Conservation (phyloP, 1,140 invertebrate species). For the Helicoverpa armigera region DNA sequence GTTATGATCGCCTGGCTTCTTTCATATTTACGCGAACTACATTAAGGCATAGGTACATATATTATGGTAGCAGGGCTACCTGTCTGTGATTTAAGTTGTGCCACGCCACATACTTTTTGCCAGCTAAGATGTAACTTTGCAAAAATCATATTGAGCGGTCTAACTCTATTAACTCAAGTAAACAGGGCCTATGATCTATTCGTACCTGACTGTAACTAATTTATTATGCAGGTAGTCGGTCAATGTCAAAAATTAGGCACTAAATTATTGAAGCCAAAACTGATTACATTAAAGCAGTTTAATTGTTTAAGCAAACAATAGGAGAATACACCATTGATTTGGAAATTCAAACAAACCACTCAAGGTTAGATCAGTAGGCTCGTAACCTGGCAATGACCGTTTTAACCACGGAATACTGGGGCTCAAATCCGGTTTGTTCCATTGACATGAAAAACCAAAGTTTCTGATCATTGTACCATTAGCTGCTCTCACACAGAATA, state of each 20-base stretch:
- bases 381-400: conserved; percentile 43
- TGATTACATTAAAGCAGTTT: conserved; percentile 10
- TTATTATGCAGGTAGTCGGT: not conserved
- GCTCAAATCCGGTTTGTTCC: conserved; percentile 34
- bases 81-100: too few relatives aligned
- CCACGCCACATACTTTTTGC: too few relatives aligned
- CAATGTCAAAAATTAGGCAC: conserved; percentile 8
- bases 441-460: conserved; percentile 22
- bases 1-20: not conserved
- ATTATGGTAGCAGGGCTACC: too few relatives aligned
- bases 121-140: too few relatives aligned
- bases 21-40: too few relatives aligned
- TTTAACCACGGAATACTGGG: conserved; percentile 22
- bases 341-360: conserved; percentile 24
- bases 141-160: too few relatives aligned
- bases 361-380: conserved; percentile 39
- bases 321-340: conserved; percentile 35
- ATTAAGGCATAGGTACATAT: too few relatives aligned
- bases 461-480: conserved; percentile 9
- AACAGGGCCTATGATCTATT: too few relatives aligned
- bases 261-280: not conserved
- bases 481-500: not conserved
- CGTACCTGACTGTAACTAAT: not conserved
- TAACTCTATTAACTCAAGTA: not conserved
- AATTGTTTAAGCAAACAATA: conserved; percentile 39